Conservation (phyloP, 2,888 invertebrate genomes). For the Eilema sororculum region DNA sequence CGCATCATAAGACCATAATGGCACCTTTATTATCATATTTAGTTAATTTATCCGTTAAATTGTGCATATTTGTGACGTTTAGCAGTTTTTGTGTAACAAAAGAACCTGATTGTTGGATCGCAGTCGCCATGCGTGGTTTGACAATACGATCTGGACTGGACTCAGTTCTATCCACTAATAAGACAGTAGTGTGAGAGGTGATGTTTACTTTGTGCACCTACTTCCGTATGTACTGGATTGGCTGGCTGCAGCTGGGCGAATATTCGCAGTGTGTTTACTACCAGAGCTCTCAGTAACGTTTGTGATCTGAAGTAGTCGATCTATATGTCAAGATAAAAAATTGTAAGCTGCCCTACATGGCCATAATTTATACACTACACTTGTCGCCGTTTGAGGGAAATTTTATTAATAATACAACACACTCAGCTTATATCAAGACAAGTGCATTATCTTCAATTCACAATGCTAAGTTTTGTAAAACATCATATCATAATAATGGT, state of each 20-base stretch:
- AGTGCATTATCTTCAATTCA: background rate
- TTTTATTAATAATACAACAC: background rate
- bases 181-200: slow-evolving; percentile 17
- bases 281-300: background rate
- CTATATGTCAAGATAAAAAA: slow-evolving; percentile 12
- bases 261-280: slow-evolving; percentile 35
- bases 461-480: background rate
- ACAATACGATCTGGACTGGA: slow-evolving; percentile 57
- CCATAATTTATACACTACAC: background rate
- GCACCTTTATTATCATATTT: slow-evolving; percentile 26
- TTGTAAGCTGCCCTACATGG: background rate
- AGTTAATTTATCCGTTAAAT: slow-evolving; percentile 12
- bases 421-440: background rate
- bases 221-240: no score
- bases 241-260: slow-evolving; percentile 15
- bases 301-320: slow-evolving; percentile 9
- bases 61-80: slow-evolving; percentile 12
- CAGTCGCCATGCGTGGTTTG: slow-evolving; percentile 81
- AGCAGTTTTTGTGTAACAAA: slow-evolving; percentile 31
- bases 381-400: background rate
- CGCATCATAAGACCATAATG: slow-evolving; percentile 8
- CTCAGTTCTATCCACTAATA: slow-evolving; percentile 20
- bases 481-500: background rate
- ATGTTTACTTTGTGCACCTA: slow-evolving; percentile 33
- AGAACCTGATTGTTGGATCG: slow-evolving; percentile 38